Base-by-base conservation (phyloP, 2,888 invertebrate species). In the Apocheima hispidaria region DNA sequence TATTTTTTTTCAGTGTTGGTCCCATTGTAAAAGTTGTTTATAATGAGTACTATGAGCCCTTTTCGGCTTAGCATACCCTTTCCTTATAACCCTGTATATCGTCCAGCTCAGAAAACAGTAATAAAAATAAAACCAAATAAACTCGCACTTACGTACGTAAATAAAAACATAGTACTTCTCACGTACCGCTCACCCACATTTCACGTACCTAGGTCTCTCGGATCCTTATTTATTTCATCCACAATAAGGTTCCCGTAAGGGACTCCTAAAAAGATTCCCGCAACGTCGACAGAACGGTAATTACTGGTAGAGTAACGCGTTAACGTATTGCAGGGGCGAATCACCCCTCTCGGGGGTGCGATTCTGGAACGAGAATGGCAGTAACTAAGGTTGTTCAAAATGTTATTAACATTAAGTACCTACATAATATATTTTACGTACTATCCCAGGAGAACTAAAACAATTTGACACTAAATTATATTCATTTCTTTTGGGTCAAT, bases 291-390 rank as follows among this genome's bases (percentile, higher is more conserved):
- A 38, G 35, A 21, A 44, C 36, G 10, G 44, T 43, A 58, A 50
- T 58, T 58, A 58, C 57, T 35, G 49, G 14, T 30, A 43, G 35
- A 41, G 28, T 44, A 51, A 58, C 57, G 41, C 57, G 51, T 36
- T 58, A 58, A 51, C 57, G 50, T 57, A 57, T 57, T 57, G 57
- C 30, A 20, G 51, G 44, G 57, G 20, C 1, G 26, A 7, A n/a
- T n/a, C 4, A 23, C 33, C 48, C 43, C 36, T 33, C 38, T 43
- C 41, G 36, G 50, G 44, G 51, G 50, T 18, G 28, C 33, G n/a
- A 20, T 35, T 35, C 33, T 21, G 49, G 4, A 7, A 33, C 14
- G 14, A n/a, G 7, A 10, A 14, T 14, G 4, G 7, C 49, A 49
- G 49, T 49, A 35, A 9, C 14, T 21, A 14, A 35, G 4, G 49